Evolutionary conservation across 2,113 vertebrate species (phyloP).

Genomic region (Chrysemys picta): DNA sequence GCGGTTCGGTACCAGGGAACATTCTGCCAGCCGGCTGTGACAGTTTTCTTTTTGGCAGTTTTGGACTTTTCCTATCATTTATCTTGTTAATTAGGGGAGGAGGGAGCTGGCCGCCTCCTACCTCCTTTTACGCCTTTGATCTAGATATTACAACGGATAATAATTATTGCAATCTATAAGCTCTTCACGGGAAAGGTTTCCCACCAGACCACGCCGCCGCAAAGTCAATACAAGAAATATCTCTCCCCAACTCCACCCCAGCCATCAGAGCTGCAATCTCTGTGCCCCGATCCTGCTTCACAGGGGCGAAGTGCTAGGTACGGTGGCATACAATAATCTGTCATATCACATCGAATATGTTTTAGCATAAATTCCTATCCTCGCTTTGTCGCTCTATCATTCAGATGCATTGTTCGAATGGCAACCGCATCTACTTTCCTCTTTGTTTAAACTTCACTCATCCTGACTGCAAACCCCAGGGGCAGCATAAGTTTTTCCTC

Average conservation of each 20-base stretch:
- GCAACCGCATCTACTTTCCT: not conserved
- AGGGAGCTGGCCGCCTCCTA: not conserved
- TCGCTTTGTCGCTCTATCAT: not conserved
- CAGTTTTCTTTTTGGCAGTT: not conserved
- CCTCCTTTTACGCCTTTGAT: not conserved
- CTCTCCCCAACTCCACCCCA: not conserved
- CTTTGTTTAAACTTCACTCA: constrained; percentile 44
- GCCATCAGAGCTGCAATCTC: too few species aligned
- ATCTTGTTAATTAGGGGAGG: not conserved
- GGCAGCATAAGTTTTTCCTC: constrained; percentile 25
- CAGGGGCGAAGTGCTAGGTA: not conserved
- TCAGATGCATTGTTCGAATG: not conserved
- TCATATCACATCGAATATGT: too few species aligned
- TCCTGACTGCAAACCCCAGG: not conserved
- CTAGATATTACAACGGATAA: not conserved
- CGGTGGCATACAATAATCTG: too few species aligned
- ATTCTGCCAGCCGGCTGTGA: not conserved
- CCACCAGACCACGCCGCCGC: too few species aligned
- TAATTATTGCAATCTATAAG: not conserved
- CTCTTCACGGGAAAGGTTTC: not conserved
- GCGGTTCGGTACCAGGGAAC: too few species aligned
- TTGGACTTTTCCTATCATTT: not conserved
- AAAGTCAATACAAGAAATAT: not conserved
- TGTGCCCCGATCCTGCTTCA: not conserved
- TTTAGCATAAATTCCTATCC: rapidly evolving